Base-by-base conservation (phyloP, 1,140 invertebrate species). In the Oppia nitens region DNA sequence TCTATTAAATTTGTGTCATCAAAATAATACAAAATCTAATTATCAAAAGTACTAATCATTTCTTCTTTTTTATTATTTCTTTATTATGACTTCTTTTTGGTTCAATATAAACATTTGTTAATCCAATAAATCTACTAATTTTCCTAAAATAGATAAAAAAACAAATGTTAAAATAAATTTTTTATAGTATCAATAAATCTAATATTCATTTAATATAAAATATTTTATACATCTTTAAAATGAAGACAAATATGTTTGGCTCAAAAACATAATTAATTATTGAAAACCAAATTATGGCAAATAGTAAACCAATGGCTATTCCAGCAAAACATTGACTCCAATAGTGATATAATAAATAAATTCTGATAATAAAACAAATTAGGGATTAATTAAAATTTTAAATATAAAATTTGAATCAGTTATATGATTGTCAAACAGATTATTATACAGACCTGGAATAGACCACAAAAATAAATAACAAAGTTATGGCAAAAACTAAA, bases 281-380 rank as follows among this genome's bases (percentile, higher is more conserved):
- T 21, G 28, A 2, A 48, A 24, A 59, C 50, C 53, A 59, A 45
- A 54, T 3, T 2, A 52, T 24, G 2, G 57, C 49, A 29, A 40
- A 57, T 12, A 32, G 11, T 2, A 20, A 21, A 1, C 57, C 57
- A 54, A 59, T 45, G 1, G 47, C n/a, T 45, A 59, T 14, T 21
- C 57, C 57, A 27, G 25, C 32, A 28, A 59, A 12, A 27, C 57
- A 59, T 54, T 59, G 57, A 48, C 23, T 24, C 3, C 21, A 21
- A 54, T 25, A 58, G 45, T 59, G 57, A 54, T 53, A 59, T n/a
- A 32, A 27, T 9, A 59, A 23, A 49, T 59, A 59, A 17, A 29
- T 59, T 47, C 57, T 59, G n/a, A 21, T 25, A 56, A 55, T n/a
- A 14, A 23, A 47, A 59, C n/a, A n/a, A n/a, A n/a, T n/a, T n/a